phyloP scores from a whole-genome alignment of 2,888 invertebrate species.

The Atethmia centrago region DNA sequence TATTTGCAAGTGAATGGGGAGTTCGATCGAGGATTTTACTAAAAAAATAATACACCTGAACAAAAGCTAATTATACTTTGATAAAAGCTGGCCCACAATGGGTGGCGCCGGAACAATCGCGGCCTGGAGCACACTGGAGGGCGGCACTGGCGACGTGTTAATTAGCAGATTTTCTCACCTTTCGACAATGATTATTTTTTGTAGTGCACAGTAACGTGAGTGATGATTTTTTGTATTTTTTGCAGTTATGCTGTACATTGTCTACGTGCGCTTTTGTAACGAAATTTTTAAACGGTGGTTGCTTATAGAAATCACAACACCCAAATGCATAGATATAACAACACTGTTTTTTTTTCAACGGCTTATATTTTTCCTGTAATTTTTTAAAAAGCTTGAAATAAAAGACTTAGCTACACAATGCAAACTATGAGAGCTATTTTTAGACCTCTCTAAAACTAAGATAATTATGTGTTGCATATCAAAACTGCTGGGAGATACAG shows the following conservation, averaged over 20 bases:
- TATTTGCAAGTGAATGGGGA: constrained; percentile 83
- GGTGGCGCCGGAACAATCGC: constrained; percentile 75
- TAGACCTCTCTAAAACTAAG: neutral
- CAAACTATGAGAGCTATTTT: neutral
- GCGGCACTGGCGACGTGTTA: constrained; percentile 80
- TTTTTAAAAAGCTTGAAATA: neutral
- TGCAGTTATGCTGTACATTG: constrained; percentile 64
- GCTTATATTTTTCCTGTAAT: neutral
- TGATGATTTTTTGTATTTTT: constrained; percentile 68
- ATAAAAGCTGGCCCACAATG: constrained; percentile 80
- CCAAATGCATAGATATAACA: neutral
- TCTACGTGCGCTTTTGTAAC: constrained; percentile 49
- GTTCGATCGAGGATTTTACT: constrained; percentile 72
- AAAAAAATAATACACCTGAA: constrained; percentile 84
- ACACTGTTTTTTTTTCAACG: neutral
- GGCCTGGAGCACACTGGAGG: constrained; percentile 70
- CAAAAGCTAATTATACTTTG: constrained; percentile 88
- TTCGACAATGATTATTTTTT: constrained; percentile 81
- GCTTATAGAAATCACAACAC: constrained; percentile 17
- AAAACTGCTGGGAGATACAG: neutral
- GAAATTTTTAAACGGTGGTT: constrained; percentile 49
- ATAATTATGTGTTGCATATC: neutral
- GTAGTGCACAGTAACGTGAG: constrained; percentile 64
- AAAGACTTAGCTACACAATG: neutral
- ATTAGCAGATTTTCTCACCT: constrained; percentile 90